A percentile compares a stretch with the other conserved stretches of the same genome.
These are phyloP conservation scores for Cataglyphis hispanica DNA, from an alignment of 1,140 invertebrate genomes.

Conservation along the genomic window DNA sequence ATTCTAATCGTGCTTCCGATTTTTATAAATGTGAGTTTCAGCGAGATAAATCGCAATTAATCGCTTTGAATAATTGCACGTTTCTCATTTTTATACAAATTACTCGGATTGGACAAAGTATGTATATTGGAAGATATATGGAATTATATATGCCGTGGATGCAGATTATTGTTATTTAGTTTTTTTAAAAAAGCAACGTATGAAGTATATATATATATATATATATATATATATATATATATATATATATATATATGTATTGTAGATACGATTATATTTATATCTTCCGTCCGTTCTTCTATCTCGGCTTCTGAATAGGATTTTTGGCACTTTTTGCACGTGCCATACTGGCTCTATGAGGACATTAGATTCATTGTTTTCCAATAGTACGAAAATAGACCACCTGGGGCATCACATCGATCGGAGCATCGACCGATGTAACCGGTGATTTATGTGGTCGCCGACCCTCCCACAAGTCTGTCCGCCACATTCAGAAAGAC, in stretches of 20 bases:
- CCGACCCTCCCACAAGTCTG: neutral
- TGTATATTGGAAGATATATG: neutral
- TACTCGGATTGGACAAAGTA: too few species aligned
- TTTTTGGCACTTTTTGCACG: slow-evolving; percentile 27
- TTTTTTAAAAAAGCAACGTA: slow-evolving; percentile 5
- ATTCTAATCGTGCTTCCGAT: neutral
- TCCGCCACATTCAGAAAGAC: neutral
- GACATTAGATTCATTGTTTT: slow-evolving; percentile 77
- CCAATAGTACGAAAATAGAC: slow-evolving; percentile 71
- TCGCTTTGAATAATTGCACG: neutral
- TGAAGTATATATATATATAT: too few species aligned
- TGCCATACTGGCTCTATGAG: slow-evolving; percentile 18
- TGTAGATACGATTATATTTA: slow-evolving; percentile 38
- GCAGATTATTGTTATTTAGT: slow-evolving; percentile 18
- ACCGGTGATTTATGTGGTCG: slow-evolving; percentile 48
- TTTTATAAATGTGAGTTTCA: neutral
- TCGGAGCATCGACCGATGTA: slow-evolving; percentile 59
- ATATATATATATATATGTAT: too few species aligned
- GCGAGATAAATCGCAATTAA: neutral
- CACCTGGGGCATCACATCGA: slow-evolving; percentile 73
- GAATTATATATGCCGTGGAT: neutral
- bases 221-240: too few species aligned
- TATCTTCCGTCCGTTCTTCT: neutral
- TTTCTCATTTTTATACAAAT: neutral
- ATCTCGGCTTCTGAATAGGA: neutral